Conservation (phyloP, 2,113 vertebrate genomes). For the Gulo gulo region DNA sequence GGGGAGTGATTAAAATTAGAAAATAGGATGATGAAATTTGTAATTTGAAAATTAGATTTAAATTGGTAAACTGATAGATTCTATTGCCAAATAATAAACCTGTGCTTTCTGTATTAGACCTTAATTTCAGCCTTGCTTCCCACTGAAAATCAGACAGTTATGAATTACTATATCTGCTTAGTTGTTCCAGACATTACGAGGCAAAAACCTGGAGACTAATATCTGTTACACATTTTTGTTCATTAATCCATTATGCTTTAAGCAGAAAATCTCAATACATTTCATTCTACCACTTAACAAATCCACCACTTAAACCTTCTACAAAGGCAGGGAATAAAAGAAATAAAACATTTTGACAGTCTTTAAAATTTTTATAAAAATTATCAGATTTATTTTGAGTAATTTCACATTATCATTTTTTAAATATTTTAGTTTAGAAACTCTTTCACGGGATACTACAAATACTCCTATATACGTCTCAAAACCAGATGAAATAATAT, state of each 20-base stretch:
- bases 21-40: neutral
- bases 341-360: neutral
- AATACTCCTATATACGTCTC: neutral
- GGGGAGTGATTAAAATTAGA: neutral
- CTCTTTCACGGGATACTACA: neutral
- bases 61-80: neutral
- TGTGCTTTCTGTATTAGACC: neutral
- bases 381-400: neutral
- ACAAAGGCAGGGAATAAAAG: neutral
- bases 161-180: neutral
- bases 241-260: neutral
- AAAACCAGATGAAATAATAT: neutral
- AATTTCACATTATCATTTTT: neutral
- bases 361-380: neutral
- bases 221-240: neutral
- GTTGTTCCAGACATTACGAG: neutral
- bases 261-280: neutral
- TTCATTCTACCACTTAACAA: neutral
- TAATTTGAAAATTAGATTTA: neutral
- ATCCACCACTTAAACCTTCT: no score
- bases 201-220: neutral
- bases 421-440: neutral
- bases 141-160: neutral
- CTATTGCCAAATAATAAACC: neutral
- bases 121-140: neutral